Conservation (phyloP, 2,888 invertebrate species). For the Enoplolaimus lenunculus region DNA sequence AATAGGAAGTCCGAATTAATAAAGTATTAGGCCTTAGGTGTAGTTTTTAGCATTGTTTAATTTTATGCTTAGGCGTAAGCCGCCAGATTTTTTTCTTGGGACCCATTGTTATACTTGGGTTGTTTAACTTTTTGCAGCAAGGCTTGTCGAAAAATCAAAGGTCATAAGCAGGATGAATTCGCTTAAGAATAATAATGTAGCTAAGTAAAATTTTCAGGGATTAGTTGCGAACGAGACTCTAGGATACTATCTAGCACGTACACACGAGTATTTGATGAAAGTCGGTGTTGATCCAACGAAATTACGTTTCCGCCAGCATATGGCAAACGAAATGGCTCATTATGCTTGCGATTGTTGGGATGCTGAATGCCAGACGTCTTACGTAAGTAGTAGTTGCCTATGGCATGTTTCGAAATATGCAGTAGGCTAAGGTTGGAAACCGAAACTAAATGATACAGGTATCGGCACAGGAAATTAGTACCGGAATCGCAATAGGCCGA, state of each 20-base stretch:
- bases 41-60: too few species aligned
- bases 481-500: too few species aligned
- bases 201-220: slow-evolving; percentile 46
- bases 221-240: slow-evolving; percentile 90
- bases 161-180: too few species aligned
- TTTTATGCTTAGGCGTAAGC: too few species aligned
- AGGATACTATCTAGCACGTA: slow-evolving; percentile 92
- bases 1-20: too few species aligned
- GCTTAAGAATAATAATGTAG: too few species aligned
- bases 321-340: slow-evolving; percentile 99
- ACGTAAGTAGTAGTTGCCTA: too few species aligned
- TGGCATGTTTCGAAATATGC: background rate
- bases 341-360: slow-evolving; percentile 99
- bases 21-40: too few species aligned
- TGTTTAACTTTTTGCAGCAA: too few species aligned
- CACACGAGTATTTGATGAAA: slow-evolving; percentile 69
- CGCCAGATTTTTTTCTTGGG: slow-evolving; percentile 4
- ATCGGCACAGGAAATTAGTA: background rate
- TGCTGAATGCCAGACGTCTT: slow-evolving; percentile 89
- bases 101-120: slow-evolving; percentile 16
- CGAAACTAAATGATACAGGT: background rate
- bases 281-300: slow-evolving; percentile 70
- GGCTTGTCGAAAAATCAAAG: too few species aligned
- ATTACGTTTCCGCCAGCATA: slow-evolving; percentile 88
- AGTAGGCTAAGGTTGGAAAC: background rate